These are phyloP conservation scores for Glareola pratincola DNA, from an alignment of 2,113 vertebrate genomes.

Conservation along the genomic window DNA sequence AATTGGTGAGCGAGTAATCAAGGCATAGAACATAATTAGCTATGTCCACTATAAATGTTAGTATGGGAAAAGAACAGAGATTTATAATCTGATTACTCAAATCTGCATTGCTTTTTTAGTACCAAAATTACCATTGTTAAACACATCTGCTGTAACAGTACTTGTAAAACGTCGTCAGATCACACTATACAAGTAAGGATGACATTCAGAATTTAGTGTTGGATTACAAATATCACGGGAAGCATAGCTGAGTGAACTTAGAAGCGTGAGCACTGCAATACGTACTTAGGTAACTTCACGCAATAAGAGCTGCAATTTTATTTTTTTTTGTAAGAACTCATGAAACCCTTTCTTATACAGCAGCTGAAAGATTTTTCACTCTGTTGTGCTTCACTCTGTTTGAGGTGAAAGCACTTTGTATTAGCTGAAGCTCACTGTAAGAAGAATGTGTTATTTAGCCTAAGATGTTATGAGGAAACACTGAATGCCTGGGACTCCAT, in stretches of 20 bases:
- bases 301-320: not conserved
- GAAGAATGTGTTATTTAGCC: not conserved
- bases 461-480: not conserved
- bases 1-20: not conserved
- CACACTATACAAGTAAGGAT: not conserved
- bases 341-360: not conserved
- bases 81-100: not conserved
- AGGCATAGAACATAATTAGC: not conserved
- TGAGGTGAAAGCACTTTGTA: not conserved
- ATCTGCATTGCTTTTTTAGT: not conserved
- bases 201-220: not conserved
- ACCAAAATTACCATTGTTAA: not conserved
- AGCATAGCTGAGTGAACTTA: not conserved
- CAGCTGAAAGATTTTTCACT: not conserved
- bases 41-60: not conserved
- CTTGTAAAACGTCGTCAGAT: not conserved
- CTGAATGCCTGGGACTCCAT: not conserved
- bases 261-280: not conserved
- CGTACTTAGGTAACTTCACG: not conserved
- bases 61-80: accelerated
- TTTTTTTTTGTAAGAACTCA: not conserved
- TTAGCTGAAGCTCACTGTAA: not conserved
- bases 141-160: not conserved
- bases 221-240: not conserved
- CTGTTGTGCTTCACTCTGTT: not conserved